Evolutionary conservation across 2,888 invertebrate species (phyloP).

Genomic region (Ditylenchus weischeri): DNA sequence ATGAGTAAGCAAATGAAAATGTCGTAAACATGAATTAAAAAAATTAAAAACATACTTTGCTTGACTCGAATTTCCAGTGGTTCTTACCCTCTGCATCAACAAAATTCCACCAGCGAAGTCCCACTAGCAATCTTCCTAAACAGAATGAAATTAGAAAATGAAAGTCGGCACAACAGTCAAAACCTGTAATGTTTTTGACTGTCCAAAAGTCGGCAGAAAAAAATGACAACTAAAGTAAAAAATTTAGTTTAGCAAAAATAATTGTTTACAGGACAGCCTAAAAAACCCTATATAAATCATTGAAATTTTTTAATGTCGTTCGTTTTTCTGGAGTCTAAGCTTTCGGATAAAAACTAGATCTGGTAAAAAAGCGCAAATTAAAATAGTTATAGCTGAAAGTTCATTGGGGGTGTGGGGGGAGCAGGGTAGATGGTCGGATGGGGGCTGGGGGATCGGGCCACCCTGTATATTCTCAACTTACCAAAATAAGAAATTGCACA

Average conservation of each 20-base stretch:
- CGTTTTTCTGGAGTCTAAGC: too few relatives aligned
- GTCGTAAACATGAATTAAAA: not conserved
- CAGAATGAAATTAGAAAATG: not conserved
- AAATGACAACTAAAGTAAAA: slow-evolving; percentile 65
- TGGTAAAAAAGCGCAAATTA: too few relatives aligned
- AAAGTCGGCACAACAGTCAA: not conserved
- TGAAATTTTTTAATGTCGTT: too few relatives aligned
- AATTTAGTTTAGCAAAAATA: not conserved
- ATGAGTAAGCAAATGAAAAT: too few relatives aligned
- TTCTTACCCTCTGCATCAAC: slow-evolving; percentile 94
- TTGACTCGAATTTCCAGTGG: slow-evolving; percentile 94
- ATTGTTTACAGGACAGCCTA: too few relatives aligned
- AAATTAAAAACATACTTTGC: slow-evolving; percentile 69
- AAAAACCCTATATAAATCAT: too few relatives aligned
- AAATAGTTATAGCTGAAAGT: too few relatives aligned
- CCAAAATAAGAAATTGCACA: slow-evolving; percentile 86
- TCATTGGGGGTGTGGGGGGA: too few relatives aligned
- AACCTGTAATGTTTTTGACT: slow-evolving; percentile 63
- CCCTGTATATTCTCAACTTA: slow-evolving; percentile 58
- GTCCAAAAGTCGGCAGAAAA: slow-evolving; percentile 98
- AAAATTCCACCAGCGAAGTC: slow-evolving; percentile 98
- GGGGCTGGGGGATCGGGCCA: not conserved
- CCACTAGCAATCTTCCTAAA: slow-evolving; percentile 75
- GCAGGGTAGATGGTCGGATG: too few relatives aligned
- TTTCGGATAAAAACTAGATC: too few relatives aligned